Evolutionary conservation across 1,140 invertebrate species (phyloP).

Genomic region (Drosophila nigromelanica): DNA sequence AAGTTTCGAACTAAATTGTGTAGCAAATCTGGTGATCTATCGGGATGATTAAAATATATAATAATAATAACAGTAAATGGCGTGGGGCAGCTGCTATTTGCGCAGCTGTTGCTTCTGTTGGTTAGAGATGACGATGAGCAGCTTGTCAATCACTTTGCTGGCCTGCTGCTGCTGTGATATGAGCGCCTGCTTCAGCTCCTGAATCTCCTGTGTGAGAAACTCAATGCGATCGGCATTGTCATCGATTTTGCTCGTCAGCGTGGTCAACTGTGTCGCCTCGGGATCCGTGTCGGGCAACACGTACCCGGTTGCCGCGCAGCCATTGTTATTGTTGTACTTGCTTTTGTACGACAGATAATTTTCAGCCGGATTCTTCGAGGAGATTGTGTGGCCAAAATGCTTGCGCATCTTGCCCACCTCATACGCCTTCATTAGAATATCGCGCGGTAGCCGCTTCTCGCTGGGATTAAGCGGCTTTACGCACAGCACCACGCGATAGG

Average conservation of each 20-base stretch:
- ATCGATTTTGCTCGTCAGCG: constrained; percentile 86
- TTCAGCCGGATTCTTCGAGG: constrained; percentile 86
- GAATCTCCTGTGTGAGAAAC: constrained; percentile 86
- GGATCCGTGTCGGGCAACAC: constrained; percentile 80
- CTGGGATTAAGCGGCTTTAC: constrained; percentile 92
- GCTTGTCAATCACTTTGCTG: constrained; percentile 83
- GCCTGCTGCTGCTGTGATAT: constrained; percentile 82
- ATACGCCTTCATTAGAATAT: constrained; percentile 90
- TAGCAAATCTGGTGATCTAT: constrained; percentile 33
- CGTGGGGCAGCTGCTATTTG: constrained; percentile 57
- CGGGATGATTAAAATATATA: constrained; percentile 19
- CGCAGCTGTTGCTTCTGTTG: constrained; percentile 82
- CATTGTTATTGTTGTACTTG: constrained; percentile 87
- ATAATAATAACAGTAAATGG: constrained; percentile 58
- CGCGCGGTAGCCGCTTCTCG: constrained; percentile 90
- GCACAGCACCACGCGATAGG: constrained; percentile 90
- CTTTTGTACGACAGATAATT: constrained; percentile 86
- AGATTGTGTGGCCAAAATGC: constrained; percentile 87
- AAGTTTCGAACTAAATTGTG: constrained; percentile 37
- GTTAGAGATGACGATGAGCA: constrained; percentile 82
- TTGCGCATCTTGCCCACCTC: constrained; percentile 90
- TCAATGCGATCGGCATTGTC: constrained; percentile 87
- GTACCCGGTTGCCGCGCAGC: constrained; percentile 84
- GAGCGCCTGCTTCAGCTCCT: constrained; percentile 87
- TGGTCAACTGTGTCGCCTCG: constrained; percentile 84